Conservation (phyloP, 2,113 vertebrate genomes). For the Scatophagus argus region DNA sequence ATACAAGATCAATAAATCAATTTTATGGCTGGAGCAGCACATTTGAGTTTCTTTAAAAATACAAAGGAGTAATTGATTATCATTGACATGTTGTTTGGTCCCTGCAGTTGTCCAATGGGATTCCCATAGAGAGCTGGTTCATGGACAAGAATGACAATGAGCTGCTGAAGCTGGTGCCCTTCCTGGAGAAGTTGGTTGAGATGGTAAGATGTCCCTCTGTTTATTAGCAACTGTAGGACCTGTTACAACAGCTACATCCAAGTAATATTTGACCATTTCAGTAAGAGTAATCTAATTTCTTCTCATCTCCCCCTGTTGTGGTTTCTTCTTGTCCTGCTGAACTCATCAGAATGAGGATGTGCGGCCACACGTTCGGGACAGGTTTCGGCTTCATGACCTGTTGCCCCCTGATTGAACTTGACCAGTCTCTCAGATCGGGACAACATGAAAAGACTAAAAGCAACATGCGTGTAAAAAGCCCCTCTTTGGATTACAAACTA, state of each 20-base stretch:
- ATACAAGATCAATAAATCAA: too few species aligned
- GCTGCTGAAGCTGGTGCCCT: conserved; percentile 98
- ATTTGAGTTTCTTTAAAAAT: background rate
- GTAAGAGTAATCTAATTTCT: background rate
- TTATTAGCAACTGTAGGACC: background rate
- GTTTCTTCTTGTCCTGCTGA: background rate
- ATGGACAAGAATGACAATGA: conserved; percentile 99
- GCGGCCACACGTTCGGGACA: conserved; percentile 96
- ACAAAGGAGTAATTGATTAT: background rate
- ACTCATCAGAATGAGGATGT: conserved; percentile 94
- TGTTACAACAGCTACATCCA: background rate
- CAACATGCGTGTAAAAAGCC: conserved; percentile 81
- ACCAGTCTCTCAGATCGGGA: conserved; percentile 39
- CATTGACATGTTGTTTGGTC: background rate
- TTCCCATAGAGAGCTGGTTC: conserved; percentile 99
- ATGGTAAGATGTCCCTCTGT: conserved; percentile 84
- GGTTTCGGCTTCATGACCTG: conserved; percentile 98
- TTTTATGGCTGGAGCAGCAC: background rate
- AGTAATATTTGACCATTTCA: background rate
- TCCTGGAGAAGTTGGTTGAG: conserved; percentile 99
- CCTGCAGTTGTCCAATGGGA: conserved; percentile 95
- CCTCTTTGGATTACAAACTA: conserved; percentile 90
- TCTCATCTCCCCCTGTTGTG: background rate
- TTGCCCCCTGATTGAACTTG: conserved; percentile 93
- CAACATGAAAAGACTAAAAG: conserved; percentile 65